Conservation (phyloP, 2,113 vertebrate species). For the Oreochromis tanganicae region DNA sequence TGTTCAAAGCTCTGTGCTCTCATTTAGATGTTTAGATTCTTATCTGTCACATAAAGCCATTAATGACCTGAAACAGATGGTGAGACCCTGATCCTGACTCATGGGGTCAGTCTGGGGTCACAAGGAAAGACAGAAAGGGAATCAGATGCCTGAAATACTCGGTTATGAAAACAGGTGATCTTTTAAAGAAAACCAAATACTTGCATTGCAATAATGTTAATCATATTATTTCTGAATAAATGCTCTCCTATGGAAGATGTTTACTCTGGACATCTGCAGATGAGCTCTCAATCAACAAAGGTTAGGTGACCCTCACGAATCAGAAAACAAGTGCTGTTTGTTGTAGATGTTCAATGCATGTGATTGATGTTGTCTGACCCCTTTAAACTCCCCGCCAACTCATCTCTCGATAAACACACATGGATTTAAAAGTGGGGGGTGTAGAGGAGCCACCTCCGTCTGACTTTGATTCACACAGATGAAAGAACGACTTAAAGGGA, state of each 20-base stretch:
- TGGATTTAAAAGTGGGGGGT: neutral
- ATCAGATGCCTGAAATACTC: neutral
- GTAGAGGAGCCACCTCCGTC: neutral
- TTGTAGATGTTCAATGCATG: neutral
- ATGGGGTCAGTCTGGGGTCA: neutral
- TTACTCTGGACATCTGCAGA: neutral
- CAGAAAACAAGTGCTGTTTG: neutral
- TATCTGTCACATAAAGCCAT: neutral
- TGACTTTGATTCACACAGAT: conserved; percentile 56
- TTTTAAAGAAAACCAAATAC: neutral
- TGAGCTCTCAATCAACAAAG: neutral
- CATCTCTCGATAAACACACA: neutral
- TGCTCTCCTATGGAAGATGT: neutral
- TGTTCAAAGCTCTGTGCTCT: neutral
- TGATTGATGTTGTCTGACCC: conserved; percentile 30
- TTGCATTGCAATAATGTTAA: neutral
- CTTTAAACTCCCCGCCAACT: conserved; percentile 19
- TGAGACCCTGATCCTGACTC: neutral
- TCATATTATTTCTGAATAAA: neutral
- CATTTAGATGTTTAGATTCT: neutral
- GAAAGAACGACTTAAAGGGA: conserved; percentile 50
- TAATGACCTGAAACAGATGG: neutral
- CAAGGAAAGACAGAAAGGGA: neutral
- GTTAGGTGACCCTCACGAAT: neutral
- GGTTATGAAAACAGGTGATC: neutral